Evolutionary conservation across 2,113 vertebrate species (phyloP).

Genomic region (Tupaia chinensis): DNA sequence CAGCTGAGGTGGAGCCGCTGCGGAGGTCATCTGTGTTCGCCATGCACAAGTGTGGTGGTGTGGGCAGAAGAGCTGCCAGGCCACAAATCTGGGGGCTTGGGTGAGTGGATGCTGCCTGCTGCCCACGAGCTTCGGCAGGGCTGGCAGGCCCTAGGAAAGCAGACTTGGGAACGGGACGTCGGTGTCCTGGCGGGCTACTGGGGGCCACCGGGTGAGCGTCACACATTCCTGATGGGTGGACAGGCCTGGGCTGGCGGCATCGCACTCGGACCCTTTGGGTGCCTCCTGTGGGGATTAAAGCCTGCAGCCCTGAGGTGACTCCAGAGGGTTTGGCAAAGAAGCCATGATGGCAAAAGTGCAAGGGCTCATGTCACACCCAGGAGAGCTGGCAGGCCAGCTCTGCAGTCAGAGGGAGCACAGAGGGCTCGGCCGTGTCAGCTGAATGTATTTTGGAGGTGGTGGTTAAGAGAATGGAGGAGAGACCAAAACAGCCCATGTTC

Average conservation of each 20-base stretch:
- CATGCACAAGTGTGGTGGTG: background rate
- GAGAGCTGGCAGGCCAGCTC: background rate
- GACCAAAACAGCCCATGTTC: background rate
- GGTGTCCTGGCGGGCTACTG: background rate
- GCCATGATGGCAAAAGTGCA: background rate
- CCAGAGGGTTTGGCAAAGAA: background rate
- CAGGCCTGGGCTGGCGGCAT: background rate
- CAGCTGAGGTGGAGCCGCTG: slow-evolving; percentile 59
- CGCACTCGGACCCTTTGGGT: background rate
- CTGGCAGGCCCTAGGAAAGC: background rate
- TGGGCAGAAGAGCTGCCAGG: slow-evolving; percentile 10
- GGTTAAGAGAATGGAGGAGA: background rate
- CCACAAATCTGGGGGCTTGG: slow-evolving; percentile 55
- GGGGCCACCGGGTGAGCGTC: background rate
- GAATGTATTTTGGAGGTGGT: background rate
- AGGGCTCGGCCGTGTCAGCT: background rate
- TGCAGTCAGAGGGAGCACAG: no score
- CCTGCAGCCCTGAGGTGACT: background rate
- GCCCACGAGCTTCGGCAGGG: background rate
- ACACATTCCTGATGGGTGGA: background rate
- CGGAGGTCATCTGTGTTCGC: slow-evolving; percentile 78
- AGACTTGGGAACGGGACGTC: background rate
- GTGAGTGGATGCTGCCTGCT: slow-evolving; percentile 13
- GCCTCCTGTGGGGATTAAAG: background rate
- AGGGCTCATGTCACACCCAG: background rate